Evolutionary conservation across 2,888 invertebrate species (phyloP).

Genomic region (Polyommatus iphigenia): DNA sequence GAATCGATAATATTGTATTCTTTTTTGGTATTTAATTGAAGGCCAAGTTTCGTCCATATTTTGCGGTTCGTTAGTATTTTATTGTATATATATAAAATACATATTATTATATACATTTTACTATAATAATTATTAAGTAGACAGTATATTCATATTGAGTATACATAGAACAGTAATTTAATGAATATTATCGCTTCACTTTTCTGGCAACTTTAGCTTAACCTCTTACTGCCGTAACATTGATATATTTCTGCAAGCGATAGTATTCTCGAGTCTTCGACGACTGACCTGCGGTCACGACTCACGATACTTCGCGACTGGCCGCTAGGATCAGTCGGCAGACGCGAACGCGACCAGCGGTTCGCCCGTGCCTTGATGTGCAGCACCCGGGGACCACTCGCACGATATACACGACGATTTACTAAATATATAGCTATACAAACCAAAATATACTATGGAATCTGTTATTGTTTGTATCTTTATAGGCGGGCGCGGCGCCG

Average conservation of each 20-base stretch:
- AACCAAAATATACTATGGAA: conserved; percentile 14
- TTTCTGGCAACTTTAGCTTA: not conserved
- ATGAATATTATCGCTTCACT: conserved; percentile 6
- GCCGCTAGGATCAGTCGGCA: not conserved
- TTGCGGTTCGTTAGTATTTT: not conserved
- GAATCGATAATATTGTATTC: not conserved
- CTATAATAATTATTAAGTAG: not conserved
- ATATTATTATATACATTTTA: not conserved
- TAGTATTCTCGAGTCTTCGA: not conserved
- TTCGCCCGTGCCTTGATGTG: not conserved
- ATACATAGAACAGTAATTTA: not conserved
- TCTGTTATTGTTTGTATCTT: conserved; percentile 3
- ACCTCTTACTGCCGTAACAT: not conserved
- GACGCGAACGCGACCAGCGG: not conserved
- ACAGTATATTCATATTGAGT: conserved; percentile 3
- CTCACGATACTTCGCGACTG: not conserved
- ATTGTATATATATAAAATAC: not conserved
- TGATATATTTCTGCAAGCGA: not conserved
- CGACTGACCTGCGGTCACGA: not conserved
- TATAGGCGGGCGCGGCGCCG: not conserved
- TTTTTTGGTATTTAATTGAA: not conserved
- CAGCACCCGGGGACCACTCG: conserved; percentile 8
- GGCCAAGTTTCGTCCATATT: not conserved
- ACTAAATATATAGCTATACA: conserved; percentile 7
- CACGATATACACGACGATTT: conserved; percentile 22